These are phyloP conservation scores for Sebastes nivosus DNA, from an alignment of 2,797 vertebrate genomes.

Conservation along the genomic window DNA sequence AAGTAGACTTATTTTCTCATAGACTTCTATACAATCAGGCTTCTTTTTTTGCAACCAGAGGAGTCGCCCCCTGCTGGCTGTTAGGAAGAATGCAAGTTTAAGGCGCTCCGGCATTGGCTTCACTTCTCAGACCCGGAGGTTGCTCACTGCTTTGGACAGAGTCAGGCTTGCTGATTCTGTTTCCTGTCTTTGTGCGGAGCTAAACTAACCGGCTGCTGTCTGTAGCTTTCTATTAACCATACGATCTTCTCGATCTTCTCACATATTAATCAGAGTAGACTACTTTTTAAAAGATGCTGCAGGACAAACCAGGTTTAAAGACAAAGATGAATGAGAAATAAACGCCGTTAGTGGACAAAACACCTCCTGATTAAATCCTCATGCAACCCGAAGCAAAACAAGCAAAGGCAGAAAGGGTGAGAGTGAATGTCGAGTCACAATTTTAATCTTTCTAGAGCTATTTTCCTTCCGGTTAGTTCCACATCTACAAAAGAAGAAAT, in stretches of 20 bases:
- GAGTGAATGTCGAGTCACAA: background rate
- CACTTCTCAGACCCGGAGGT: too few species aligned
- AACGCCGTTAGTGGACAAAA: constrained; percentile 3
- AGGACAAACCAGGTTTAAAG: constrained; percentile 1
- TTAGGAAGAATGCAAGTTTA: too few species aligned
- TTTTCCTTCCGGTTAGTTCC: constrained; percentile 4
- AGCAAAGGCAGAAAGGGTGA: background rate
- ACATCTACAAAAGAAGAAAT: background rate
- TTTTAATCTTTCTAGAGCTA: constrained; percentile 9
- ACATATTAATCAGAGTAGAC: background rate
- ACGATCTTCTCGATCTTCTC: background rate
- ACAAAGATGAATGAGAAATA: constrained; percentile 21
- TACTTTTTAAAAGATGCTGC: background rate
- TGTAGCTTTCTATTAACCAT: background rate
- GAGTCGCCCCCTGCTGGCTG: too few species aligned
- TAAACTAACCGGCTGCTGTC: background rate
- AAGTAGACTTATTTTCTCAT: too few species aligned
- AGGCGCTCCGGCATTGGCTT: too few species aligned
- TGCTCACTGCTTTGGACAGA: background rate
- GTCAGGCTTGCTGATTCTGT: background rate
- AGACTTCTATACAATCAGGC: too few species aligned
- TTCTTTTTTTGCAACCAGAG: too few species aligned
- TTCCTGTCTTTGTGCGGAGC: background rate
- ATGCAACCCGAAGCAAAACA: constrained; percentile 1
- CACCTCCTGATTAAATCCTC: constrained; percentile 25